phyloP scores from a whole-genome alignment of 1,140 invertebrate species.

The Drosophila carrolli region DNA sequence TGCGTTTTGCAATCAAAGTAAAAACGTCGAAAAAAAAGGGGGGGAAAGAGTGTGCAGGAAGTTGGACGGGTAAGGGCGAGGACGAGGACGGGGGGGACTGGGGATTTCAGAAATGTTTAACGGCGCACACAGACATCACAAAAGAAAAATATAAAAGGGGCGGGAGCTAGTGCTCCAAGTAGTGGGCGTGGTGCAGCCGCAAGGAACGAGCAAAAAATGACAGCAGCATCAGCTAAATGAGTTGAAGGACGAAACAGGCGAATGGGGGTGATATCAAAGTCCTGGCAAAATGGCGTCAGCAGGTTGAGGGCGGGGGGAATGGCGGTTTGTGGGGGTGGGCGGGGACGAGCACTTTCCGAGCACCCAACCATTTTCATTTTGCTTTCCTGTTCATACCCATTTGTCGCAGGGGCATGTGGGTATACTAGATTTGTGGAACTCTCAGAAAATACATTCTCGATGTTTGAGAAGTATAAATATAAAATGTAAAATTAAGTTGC shows the following conservation, averaged over 20 bases:
- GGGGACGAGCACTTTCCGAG: slow-evolving; percentile 50
- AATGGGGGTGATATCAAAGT: slow-evolving; percentile 63
- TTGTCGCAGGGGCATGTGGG: not conserved
- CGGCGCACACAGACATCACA: slow-evolving; percentile 23
- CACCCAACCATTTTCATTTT: slow-evolving; percentile 63
- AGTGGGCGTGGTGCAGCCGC: slow-evolving; percentile 50
- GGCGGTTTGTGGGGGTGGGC: not conserved
- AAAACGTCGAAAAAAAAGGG: slow-evolving; percentile 56
- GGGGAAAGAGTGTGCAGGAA: not conserved
- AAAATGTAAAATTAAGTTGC: too few species aligned
- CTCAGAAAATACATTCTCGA: too few species aligned
- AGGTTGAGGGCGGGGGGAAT: slow-evolving; percentile 1
- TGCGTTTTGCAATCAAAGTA: slow-evolving; percentile 80
- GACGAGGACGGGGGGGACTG: too few species aligned
- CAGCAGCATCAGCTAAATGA: slow-evolving; percentile 78
- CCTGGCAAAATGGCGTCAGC: slow-evolving; percentile 71
- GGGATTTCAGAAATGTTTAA: slow-evolving; percentile 30
- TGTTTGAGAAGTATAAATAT: too few species aligned
- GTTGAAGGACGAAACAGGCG: slow-evolving; percentile 64
- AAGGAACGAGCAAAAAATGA: slow-evolving; percentile 61
- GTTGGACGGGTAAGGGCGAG: not conserved
- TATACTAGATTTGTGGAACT: not conserved
- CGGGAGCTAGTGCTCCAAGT: slow-evolving; percentile 14
- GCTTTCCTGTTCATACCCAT: slow-evolving; percentile 25
- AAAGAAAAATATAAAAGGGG: slow-evolving; percentile 4